Percentiles rank a stretch among this genome's conserved stretches.
These are phyloP conservation scores for Corynorhinus townsendii DNA, from an alignment of 2,113 vertebrate genomes.

Conservation along the genomic window DNA sequence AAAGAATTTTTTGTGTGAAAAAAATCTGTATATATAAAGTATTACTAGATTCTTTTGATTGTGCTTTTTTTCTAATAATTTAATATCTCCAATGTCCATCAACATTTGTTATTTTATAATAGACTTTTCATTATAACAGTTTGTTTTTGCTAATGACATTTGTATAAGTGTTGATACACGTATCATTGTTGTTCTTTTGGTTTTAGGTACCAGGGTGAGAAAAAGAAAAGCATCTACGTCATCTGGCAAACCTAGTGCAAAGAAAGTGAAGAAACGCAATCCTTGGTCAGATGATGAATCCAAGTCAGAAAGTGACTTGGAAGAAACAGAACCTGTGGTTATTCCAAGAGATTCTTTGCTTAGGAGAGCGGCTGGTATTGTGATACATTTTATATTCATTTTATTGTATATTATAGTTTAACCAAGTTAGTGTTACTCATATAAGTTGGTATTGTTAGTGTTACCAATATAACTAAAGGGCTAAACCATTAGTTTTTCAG, in stretches of 20 bases:
- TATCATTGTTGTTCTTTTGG: constrained; percentile 24
- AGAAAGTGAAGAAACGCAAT: constrained; percentile 96
- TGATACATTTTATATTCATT: constrained; percentile 16
- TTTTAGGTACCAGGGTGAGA: constrained; percentile 89
- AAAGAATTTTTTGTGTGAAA: neutral
- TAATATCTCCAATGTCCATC: neutral
- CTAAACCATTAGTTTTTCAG: neutral
- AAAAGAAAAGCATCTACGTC: constrained; percentile 87
- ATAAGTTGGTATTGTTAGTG: neutral
- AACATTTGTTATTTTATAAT: constrained; percentile 27
- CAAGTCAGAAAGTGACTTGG: constrained; percentile 93
- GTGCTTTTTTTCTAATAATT: neutral
- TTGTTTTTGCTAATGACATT: neutral
- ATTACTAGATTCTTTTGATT: neutral
- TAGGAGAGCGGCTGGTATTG: constrained; percentile 92
- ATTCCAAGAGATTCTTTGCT: constrained; percentile 95
- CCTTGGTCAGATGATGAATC: constrained; percentile 98
- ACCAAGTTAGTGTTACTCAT: neutral
- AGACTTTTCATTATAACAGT: neutral
- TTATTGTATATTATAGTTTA: neutral
- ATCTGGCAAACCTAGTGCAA: constrained; percentile 83
- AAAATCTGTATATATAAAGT: neutral
- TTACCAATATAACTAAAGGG: neutral
- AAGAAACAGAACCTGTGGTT: constrained; percentile 89
- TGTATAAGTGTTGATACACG: neutral